Base-by-base conservation (phyloP, 1,140 invertebrate species). In the Dendrolimus punctatus region DNA sequence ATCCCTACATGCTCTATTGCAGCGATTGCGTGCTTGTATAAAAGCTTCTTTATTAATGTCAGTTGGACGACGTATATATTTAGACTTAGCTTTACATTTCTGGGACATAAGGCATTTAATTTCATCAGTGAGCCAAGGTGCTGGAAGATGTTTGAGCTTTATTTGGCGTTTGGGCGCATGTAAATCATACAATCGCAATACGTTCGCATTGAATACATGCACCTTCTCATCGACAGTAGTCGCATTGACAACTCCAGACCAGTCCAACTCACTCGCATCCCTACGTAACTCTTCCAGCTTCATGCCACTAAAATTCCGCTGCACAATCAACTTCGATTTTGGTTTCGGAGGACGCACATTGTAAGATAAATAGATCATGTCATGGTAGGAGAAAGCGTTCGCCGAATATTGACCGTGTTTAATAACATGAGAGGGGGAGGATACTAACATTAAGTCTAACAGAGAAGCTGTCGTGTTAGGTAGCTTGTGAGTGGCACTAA, bases 361-460 rank as follows among this genome's bases (percentile, higher is more conserved):
- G 9, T 56, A 56, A 0, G 54, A 41, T 3, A 51, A 23, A 8
- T 47, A 54, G 9, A 61, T 53, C 2, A 61, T 45, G 8, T 61
- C 55, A 51, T 57, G 59, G 40, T 46, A 49, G 9, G 59, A 61
- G 43, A 57, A 57, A 6, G 36, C 39, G 8, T 56, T 51, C n/a
- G 58, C 53, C 38, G 46, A 0, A 37, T 51, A 51, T 39, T 60
- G n/a, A n/a, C n/a, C n/a, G n/a, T n/a, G n/a, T n/a, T n/a, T n/a
- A n/a, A n/a, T n/a, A n/a, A 56, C 51, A 46, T 46, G 46, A 6
- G 36, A 5, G 8, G 46, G 7, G 5, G 58, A 55, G 7, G 58
- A 53, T 10, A 56, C 58, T 8, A 53, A 39, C 5, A 56, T 42
- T 40, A 60, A 50, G 8, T 60, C 50, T 7, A 59, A 37, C 1